Conservation (phyloP, 2,797 vertebrate genomes). For the Bovichtus diacanthus region DNA sequence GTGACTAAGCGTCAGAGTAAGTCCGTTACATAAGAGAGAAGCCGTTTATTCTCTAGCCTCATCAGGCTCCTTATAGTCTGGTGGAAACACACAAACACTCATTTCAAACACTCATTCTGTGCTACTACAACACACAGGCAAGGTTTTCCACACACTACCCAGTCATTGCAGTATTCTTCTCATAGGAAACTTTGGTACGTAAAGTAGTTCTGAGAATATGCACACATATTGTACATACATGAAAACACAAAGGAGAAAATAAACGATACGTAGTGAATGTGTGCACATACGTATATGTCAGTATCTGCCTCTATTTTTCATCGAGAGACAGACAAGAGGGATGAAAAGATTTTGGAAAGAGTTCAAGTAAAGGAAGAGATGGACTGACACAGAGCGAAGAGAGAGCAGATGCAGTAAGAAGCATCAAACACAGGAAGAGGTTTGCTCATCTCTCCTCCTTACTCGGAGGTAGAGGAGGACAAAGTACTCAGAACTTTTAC, state of each 20-base stretch:
- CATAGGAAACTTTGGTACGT: background rate
- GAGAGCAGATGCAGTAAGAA: background rate
- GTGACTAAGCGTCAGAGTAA: conserved; percentile 40
- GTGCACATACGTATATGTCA: no score
- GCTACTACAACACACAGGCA: conserved; percentile 1
- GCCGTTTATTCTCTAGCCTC: conserved; percentile 23
- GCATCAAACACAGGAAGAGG: background rate
- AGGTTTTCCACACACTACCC: background rate
- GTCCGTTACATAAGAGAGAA: conserved; percentile 50
- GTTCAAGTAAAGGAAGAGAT: background rate
- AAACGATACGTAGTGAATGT: no score
- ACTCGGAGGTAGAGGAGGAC: no score
- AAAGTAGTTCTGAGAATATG: background rate
- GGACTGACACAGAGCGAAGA: background rate
- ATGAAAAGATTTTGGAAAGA: background rate
- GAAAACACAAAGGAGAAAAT: background rate
- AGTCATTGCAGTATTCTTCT: background rate
- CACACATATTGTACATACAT: background rate
- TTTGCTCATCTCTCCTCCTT: background rate
- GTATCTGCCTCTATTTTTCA: background rate
- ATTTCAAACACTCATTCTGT: background rate
- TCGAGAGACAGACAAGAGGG: background rate
- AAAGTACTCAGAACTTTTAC: no score
- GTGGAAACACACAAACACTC: conserved; percentile 1
- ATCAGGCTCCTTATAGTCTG: background rate